Evolutionary conservation across 2,888 invertebrate genomes (phyloP).

Genomic region (Leucania comma): DNA sequence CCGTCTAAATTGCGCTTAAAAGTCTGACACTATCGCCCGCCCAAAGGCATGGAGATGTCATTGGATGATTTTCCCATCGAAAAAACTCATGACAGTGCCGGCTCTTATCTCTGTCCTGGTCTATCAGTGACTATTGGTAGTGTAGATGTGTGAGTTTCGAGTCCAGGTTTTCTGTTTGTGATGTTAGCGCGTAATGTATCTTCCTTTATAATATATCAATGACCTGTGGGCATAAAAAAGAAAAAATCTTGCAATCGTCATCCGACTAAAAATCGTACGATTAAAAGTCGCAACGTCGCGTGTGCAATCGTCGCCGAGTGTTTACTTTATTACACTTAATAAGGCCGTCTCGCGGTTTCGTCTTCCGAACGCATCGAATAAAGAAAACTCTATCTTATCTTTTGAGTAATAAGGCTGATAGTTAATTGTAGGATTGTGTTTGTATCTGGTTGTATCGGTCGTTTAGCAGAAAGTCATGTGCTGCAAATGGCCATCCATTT

Average conservation of each 20-base stretch:
- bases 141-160: too few relatives aligned
- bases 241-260: background rate
- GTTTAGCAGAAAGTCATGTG: constrained; percentile 75
- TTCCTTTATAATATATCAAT: too few relatives aligned
- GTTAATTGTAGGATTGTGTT: constrained; percentile 26
- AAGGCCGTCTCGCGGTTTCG: constrained; percentile 62
- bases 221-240: too few relatives aligned
- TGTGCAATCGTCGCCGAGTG: constrained; percentile 21
- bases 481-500: constrained; percentile 69
- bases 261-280: constrained; percentile 16
- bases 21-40: too few relatives aligned
- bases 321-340: constrained; percentile 76
- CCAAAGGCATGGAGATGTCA: too few relatives aligned
- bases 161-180: too few relatives aligned
- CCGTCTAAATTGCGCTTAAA: too few relatives aligned
- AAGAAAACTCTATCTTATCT: constrained; percentile 41
- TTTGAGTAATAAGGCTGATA: constrained; percentile 28
- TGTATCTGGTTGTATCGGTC: constrained; percentile 61
- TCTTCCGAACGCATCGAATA: constrained; percentile 16
- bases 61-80: too few relatives aligned
- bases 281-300: constrained; percentile 34
- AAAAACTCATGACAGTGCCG: too few relatives aligned
- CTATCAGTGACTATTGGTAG: too few relatives aligned
- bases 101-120: too few relatives aligned
- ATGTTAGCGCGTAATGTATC: too few relatives aligned